Evolutionary conservation across 1,140 invertebrate genomes (phyloP), one percentile per base, ranked within the genome.

Genomic region (Ostrea edulis): DNA sequence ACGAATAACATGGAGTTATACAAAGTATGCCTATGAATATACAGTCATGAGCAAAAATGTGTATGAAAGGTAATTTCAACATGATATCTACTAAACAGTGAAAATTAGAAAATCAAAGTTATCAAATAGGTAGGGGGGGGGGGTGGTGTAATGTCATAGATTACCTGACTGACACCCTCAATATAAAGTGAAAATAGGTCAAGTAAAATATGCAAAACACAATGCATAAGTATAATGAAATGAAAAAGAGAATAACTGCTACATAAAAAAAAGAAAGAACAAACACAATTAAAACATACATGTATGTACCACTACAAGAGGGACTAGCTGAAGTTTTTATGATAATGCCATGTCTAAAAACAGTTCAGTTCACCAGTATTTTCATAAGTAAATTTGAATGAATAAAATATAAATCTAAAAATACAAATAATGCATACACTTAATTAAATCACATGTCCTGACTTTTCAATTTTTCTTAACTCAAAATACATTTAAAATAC

Each of bases 281-380:
- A 14, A 77, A 25, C 68, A 77, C 68, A 77, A 8, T 25, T 77
- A 77, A 77, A 77, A 77, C 55, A 29, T 77, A 25, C 2, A 22
- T 12, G 17, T 20, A 20, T 20, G n/a, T 62, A 29, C 20, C 4
- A 62, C 17, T 71, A 71, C 11, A 29, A 77, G 55, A 62, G n/a
- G 29, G 68, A 77, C 68, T 77, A 77, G 68, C 25, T 77, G 22
- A 25, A 77, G 29, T 35, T 77, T 77, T 77, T 77, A 44, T 44
- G 35, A 44, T 44, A 25, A 77, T 77, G 29, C 22, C 25, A 25
- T 25, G 68, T 25, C 25, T 58, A 20, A 58, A 58, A 12, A 58
- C 55, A 29, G 25, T 77, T 29, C 25, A 77, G 8, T 58, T 77
- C 68, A 77, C 68, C 68, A 77, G 29, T 77, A 25, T 29, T 14